Conservation (phyloP, 2,113 vertebrate genomes). For the Campylomormyrus numenius region DNA sequence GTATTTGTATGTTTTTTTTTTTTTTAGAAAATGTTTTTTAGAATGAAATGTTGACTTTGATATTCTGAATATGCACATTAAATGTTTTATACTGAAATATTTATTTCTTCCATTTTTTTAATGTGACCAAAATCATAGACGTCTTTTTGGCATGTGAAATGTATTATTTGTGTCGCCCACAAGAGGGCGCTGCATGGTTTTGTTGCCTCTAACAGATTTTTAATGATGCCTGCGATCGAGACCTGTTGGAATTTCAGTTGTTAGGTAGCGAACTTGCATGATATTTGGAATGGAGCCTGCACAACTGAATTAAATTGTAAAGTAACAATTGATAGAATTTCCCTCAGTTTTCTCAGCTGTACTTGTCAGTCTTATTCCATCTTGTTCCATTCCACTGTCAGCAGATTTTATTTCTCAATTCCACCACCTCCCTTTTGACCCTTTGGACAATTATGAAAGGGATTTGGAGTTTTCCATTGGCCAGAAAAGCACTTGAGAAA, state of each 20-base stretch:
- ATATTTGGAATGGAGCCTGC: background rate
- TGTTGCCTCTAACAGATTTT: background rate
- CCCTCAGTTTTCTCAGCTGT: background rate
- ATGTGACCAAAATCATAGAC: background rate
- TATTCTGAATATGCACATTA: constrained; percentile 46
- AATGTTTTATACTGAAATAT: constrained; percentile 40
- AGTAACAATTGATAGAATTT: background rate
- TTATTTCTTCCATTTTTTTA: constrained; percentile 9
- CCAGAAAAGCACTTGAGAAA: background rate
- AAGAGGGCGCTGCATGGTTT: background rate
- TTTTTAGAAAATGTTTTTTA: constrained; percentile 25
- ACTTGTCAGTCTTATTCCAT: background rate
- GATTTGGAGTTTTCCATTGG: background rate
- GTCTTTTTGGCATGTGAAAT: background rate
- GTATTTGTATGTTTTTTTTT: constrained; percentile 15
- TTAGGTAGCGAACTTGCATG: background rate
- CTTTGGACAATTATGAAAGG: background rate
- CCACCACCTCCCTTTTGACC: background rate
- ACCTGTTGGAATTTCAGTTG: background rate
- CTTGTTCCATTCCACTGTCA: background rate
- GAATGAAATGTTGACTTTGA: constrained; percentile 29
- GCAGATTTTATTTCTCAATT: background rate
- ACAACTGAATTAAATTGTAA: background rate
- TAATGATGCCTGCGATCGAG: background rate
- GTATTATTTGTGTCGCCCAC: background rate